These are phyloP conservation scores for Drosophila baimaii DNA, from an alignment of 1,140 invertebrate genomes.

Conservation along the genomic window DNA sequence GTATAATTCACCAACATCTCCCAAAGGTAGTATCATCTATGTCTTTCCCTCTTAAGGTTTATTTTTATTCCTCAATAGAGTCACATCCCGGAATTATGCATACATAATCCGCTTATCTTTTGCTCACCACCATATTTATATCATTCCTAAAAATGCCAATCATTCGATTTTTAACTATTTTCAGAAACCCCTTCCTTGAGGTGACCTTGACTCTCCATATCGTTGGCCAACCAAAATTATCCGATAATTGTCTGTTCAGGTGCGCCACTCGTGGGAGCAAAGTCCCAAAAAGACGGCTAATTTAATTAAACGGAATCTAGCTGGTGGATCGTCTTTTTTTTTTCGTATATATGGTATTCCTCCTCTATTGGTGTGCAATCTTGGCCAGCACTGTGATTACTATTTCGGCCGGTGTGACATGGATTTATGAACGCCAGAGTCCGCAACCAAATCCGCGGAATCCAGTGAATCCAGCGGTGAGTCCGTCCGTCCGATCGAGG, in stretches of 20 bases:
- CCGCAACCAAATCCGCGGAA: constrained; percentile 8
- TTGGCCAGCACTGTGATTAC: constrained; percentile 4
- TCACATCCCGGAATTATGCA: no score
- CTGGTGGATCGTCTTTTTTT: constrained; percentile 20
- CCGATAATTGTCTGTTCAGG: constrained; percentile 50
- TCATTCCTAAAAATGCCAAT: not conserved
- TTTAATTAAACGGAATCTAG: constrained; percentile 47
- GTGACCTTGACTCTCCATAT: constrained; percentile 25
- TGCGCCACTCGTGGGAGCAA: constrained; percentile 22
- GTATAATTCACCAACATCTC: no score
- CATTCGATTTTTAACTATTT: constrained; percentile 3
- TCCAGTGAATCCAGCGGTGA: constrained; percentile 21
- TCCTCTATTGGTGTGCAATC: constrained; percentile 13
- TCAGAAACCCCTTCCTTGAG: not conserved
- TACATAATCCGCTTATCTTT: no score
- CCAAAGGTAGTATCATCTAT: no score
- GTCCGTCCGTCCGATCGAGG: no score
- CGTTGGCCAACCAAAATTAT: constrained; percentile 27
- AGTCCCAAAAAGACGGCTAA: constrained; percentile 24
- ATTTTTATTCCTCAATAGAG: no score
- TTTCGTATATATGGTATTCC: not conserved
- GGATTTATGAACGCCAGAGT: constrained; percentile 40
- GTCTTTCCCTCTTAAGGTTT: no score
- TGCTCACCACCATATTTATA: not conserved
- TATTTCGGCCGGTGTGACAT: constrained; percentile 26